phyloP scores from a whole-genome alignment of 1,140 invertebrate species.

The Agrilus planipennis region DNA sequence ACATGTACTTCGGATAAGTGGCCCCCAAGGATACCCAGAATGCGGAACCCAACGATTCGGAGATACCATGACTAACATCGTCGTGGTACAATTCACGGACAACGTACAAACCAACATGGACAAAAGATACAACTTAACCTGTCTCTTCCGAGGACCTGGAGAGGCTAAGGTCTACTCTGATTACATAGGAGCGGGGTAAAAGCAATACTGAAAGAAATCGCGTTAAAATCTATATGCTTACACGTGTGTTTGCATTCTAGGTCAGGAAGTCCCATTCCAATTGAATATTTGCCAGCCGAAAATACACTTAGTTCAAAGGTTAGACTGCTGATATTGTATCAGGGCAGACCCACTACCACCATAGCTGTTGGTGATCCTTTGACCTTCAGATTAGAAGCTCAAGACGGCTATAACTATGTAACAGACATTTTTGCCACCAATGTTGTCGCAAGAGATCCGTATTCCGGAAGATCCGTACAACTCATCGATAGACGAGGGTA shows the following conservation, averaged over 20 bases:
- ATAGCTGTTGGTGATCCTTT: constrained; percentile 89
- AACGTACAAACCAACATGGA: constrained; percentile 83
- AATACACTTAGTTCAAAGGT: constrained; percentile 81
- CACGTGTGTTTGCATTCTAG: constrained; percentile 33
- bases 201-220: constrained; percentile 8
- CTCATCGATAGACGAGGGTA: constrained; percentile 82
- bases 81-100: constrained; percentile 88
- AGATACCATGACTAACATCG: constrained; percentile 87
- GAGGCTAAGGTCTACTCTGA: constrained; percentile 87
- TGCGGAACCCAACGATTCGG: constrained; percentile 86
- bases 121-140: constrained; percentile 85
- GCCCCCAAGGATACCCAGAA: constrained; percentile 80
- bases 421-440: constrained; percentile 88
- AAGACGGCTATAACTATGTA: constrained; percentile 78
- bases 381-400: constrained; percentile 78
- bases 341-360: constrained; percentile 81
- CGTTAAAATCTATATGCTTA: neutral
- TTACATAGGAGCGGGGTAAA: constrained; percentile 84
- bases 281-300: constrained; percentile 81
- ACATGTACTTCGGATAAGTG: constrained; percentile 73
- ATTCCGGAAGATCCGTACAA: constrained; percentile 78
- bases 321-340: constrained; percentile 71
- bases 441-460: constrained; percentile 86
- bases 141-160: constrained; percentile 77
- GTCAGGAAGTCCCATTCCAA: constrained; percentile 79